Evolutionary conservation across 92 coral and sea anemone species (phyloP).

Genomic region (Phenganax subtilis): DNA sequence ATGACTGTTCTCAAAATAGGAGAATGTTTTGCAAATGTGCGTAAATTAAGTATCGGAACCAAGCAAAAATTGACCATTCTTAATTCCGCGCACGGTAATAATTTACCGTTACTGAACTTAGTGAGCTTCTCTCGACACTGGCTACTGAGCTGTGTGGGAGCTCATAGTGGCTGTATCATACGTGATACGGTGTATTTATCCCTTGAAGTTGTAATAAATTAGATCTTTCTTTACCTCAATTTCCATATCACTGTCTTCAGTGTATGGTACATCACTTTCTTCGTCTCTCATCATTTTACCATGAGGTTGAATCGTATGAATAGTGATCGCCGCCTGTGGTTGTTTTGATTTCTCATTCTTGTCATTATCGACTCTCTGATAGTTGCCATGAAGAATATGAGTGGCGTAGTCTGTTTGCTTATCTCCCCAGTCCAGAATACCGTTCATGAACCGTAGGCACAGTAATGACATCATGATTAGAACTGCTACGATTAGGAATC

Average conservation of each 20-base stretch:
- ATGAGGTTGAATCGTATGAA: conserved; percentile 35
- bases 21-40: too few relatives aligned
- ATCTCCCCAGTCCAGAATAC: conserved; percentile 39
- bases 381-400: conserved; percentile 8
- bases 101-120: too few relatives aligned
- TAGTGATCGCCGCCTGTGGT: conserved; percentile 28
- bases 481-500: background rate
- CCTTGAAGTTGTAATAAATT: too few relatives aligned
- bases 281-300: conserved; percentile 32
- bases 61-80: too few relatives aligned
- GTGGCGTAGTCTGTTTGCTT: conserved; percentile 4
- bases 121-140: too few relatives aligned
- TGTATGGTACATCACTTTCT: conserved; percentile 35
- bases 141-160: too few relatives aligned
- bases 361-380: conserved; percentile 14
- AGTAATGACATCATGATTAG: conserved; percentile 20
- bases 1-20: too few relatives aligned
- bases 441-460: conserved; percentile 37
- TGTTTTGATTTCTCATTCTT: background rate
- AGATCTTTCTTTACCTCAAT: conserved; percentile 14
- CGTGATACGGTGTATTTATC: too few relatives aligned
- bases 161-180: too few relatives aligned
- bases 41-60: too few relatives aligned
- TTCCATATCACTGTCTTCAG: conserved; percentile 40
- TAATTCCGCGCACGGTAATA: too few relatives aligned